Conservation (phyloP, 2,888 invertebrate species). For the Lutraria lutraria region DNA sequence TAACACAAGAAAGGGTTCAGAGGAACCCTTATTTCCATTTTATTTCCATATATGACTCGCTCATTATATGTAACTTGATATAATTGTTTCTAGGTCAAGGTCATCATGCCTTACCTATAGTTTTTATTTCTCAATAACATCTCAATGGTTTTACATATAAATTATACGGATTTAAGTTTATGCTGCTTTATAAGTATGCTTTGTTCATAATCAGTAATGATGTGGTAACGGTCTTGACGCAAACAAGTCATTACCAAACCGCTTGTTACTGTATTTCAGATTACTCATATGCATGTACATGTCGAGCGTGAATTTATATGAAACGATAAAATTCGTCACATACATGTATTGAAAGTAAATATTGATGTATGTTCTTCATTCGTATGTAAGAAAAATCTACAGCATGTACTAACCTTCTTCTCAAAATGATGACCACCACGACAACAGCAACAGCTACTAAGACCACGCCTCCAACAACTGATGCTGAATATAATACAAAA, state of each 20-base stretch:
- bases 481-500: background rate
- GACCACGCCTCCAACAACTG: background rate
- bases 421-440: slow-evolving; percentile 2
- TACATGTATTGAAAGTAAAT: no score
- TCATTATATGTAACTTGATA: background rate
- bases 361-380: no score
- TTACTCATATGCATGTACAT: background rate
- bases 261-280: background rate
- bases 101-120: background rate
- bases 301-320: background rate
- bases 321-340: background rate
- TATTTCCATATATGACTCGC: background rate
- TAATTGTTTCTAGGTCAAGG: background rate
- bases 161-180: background rate
- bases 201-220: no score
- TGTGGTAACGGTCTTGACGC: no score
- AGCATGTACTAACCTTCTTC: background rate
- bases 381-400: background rate
- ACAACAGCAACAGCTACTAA: background rate
- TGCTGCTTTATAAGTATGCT: background rate
- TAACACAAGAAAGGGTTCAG: no score
- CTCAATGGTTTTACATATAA: background rate
- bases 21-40: no score
- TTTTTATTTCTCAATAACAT: background rate
- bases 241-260: background rate